A percentile compares a stretch with the other conserved stretches of the same genome.
Evolutionary conservation across 2,888 invertebrate genomes (phyloP).

Genomic region (Halocaridina rubra): DNA sequence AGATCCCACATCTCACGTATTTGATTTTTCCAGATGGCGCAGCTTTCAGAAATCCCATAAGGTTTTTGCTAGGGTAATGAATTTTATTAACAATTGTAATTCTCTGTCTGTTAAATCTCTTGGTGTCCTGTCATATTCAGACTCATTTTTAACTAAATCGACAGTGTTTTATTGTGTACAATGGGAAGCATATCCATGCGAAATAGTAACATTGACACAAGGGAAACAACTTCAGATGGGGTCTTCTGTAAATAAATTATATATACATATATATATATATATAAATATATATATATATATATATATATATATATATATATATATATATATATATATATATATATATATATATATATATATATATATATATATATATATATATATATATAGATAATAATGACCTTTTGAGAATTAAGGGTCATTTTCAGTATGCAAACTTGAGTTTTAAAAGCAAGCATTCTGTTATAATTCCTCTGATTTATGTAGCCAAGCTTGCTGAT

Average conservation of each 20-base stretch:
- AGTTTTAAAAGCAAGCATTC: neutral
- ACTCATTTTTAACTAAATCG: neutral
- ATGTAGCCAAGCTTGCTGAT: neutral
- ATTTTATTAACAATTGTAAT: neutral
- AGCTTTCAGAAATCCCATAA: neutral
- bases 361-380: too few relatives aligned
- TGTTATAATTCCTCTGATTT: neutral
- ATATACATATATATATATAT: too few relatives aligned
- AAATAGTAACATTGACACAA: neutral
- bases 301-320: too few relatives aligned
- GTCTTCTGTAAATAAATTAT: neutral
- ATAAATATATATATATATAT: too few relatives aligned
- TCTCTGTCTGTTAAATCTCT: neutral
- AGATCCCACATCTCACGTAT: neutral
- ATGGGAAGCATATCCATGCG: neutral
- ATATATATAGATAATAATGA: neutral
- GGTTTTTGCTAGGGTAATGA: neutral
- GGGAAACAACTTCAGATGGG: neutral
- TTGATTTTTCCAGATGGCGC: neutral
- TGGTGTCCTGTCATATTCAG: neutral
- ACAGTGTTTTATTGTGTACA: slow-evolving; percentile 10
- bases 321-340: too few relatives aligned
- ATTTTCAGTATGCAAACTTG: neutral
- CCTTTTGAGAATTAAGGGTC: neutral
- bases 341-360: too few relatives aligned